Evolutionary conservation across 2,888 invertebrate species (phyloP).

Genomic region (Parthenolecanium corni): DNA sequence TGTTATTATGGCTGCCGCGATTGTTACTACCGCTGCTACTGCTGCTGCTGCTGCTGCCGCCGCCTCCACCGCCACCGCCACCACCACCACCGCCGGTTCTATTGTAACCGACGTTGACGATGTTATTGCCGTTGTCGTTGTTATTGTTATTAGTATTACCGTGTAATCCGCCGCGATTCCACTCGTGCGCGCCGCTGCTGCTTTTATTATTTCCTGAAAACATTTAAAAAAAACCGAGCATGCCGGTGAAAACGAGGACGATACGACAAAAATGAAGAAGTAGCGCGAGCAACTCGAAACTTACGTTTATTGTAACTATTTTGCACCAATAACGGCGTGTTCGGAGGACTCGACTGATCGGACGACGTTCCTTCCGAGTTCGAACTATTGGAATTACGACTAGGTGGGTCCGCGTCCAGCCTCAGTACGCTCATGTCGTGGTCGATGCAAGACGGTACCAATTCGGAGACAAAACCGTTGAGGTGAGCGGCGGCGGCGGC

Average conservation of each 20-base stretch:
- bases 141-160: neutral
- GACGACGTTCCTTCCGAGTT: slow-evolving; percentile 33
- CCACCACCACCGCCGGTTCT: too few species aligned
- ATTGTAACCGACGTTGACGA: neutral
- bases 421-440: slow-evolving; percentile 9
- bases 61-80: neutral
- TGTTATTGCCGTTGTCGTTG: neutral
- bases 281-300: neutral
- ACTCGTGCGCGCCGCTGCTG: neutral
- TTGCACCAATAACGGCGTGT: slow-evolving; percentile 4
- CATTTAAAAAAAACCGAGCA: too few species aligned
- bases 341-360: slow-evolving; percentile 32
- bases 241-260: too few species aligned
- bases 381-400: slow-evolving; percentile 14
- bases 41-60: neutral
- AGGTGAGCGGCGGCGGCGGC: neutral
- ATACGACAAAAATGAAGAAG: too few species aligned
- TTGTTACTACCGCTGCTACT: neutral
- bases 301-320: slow-evolving; percentile 1
- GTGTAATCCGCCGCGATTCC: too few species aligned
- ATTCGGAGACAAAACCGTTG: slow-evolving; percentile 13
- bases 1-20: too few species aligned
- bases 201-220: neutral
- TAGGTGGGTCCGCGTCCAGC: neutral
- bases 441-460: slow-evolving; percentile 9